A percentile compares a stretch with the other conserved stretches of the same genome.
These are phyloP conservation scores for Coryphaenoides rupestris DNA, from an alignment of 2,113 vertebrate genomes.

Conservation along the genomic window DNA sequence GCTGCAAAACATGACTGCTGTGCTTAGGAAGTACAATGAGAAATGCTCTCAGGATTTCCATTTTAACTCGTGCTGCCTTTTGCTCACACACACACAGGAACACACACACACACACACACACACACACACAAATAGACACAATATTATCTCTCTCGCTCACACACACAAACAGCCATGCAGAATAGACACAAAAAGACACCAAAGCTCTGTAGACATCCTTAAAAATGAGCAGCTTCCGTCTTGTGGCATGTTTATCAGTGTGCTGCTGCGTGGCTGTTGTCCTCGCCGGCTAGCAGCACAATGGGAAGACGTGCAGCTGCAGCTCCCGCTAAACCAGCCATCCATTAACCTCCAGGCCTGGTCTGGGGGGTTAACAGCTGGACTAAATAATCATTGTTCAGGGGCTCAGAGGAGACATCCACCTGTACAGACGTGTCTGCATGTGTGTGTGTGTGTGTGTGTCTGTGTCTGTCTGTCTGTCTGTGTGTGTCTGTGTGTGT, in stretches of 20 bases:
- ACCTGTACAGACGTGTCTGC: slow-evolving; percentile 17
- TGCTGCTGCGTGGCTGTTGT: slow-evolving; percentile 8
- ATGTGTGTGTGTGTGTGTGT: not conserved
- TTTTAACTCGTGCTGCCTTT: too few species aligned
- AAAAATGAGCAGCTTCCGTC: not conserved
- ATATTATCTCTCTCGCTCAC: too few species aligned
- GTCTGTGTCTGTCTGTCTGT: too few species aligned
- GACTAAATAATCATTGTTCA: slow-evolving; percentile 82
- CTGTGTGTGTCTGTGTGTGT: too few species aligned
- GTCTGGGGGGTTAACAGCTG: slow-evolving; percentile 83
- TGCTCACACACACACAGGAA: not conserved
- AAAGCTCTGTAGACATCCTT: not conserved
- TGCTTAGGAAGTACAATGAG: too few species aligned
- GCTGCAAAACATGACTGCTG: too few species aligned
- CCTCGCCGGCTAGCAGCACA: slow-evolving; percentile 55
- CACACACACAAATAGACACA: not conserved
- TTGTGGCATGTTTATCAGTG: slow-evolving; percentile 11
- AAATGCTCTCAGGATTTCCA: too few species aligned
- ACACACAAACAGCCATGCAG: slow-evolving; percentile 16
- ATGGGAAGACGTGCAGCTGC: slow-evolving; percentile 83
- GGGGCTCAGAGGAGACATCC: slow-evolving; percentile 63
- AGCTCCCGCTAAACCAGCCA: slow-evolving; percentile 74
- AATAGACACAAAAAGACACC: too few species aligned
- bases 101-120: not conserved
- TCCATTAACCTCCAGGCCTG: slow-evolving; percentile 55